These are phyloP conservation scores for Netelia virgata DNA, from an alignment of 2,888 invertebrate genomes.

Conservation along the genomic window DNA sequence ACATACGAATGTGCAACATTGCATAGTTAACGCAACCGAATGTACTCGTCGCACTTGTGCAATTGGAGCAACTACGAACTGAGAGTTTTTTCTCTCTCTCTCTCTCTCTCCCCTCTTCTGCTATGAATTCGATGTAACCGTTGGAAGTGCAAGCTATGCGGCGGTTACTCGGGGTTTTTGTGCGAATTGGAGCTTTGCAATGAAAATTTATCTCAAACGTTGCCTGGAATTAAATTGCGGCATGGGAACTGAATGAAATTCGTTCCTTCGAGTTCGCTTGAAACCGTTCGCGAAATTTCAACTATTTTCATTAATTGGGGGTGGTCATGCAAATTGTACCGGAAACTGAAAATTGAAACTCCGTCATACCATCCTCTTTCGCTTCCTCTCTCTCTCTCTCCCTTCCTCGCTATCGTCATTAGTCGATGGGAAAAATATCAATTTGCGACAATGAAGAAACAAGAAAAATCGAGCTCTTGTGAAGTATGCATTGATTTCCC, in stretches of 20 bases:
- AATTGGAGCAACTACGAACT: background rate
- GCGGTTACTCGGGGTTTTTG: background rate
- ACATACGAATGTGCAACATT: background rate
- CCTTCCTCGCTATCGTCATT: background rate
- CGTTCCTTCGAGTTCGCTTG: background rate
- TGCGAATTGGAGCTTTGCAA: background rate
- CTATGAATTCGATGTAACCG: background rate
- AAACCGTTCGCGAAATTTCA: background rate
- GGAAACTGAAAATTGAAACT: conserved; percentile 1
- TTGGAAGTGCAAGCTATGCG: background rate
- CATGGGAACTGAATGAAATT: background rate
- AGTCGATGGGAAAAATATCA: background rate
- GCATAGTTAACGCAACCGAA: background rate
- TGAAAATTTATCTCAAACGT: background rate
- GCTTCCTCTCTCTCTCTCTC: background rate
- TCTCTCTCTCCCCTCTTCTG: background rate
- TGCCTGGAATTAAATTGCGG: background rate
- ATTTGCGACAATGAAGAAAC: background rate
- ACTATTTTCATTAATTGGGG: conserved; percentile 10
- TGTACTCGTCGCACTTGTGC: background rate
- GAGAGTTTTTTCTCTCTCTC: background rate
- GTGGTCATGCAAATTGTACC: background rate
- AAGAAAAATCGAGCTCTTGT: background rate
- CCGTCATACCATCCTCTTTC: background rate
- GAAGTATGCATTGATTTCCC: conserved; percentile 9